Evolutionary conservation across 2,113 vertebrate genomes (phyloP), one percentile per base, ranked within the genome.

Genomic region (Mola mola): DNA sequence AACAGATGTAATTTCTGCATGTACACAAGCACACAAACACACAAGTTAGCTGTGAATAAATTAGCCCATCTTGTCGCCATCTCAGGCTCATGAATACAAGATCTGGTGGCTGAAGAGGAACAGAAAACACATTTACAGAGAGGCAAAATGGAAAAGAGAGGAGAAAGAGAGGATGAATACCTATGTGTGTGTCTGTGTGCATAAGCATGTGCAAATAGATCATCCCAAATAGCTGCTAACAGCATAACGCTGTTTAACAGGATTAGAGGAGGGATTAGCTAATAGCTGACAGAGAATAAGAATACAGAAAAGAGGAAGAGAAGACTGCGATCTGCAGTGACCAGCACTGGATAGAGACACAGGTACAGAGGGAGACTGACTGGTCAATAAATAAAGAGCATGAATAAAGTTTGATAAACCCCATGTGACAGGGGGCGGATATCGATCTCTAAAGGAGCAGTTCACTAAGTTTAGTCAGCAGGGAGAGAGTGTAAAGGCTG

Each of bases 201-300:
- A 43, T 51, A 43, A 72, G 60, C 34, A 59, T 43, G 42, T 62
- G 55, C 71, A 66, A 81, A 77, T 66, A 73, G 83, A 82, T 86
- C 84, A 85, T 69, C 73, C 78, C 84, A 91, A 92, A 90, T 90
- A 93, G 89, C 89, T 87, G 87, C 86, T 90, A 93, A 92, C 85
- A 79, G 86, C 86, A 78, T 74, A 89, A 87, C 86, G 67, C 87
- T 91, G 88, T 90, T 89, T 89, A 92, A 91, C 87, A 89, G 88
- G 92, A 92, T 93, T 92, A 89, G 77, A 72, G 76, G 76, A 84
- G 82, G 90, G 91, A 91, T 92, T 91, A 92, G 84, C 85, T 90
- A 88, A 91, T 89, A 87, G 84, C 83, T 82, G 87, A 86, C 86
- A 80, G 80, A 79, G 71, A 67, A 48, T 71, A 79, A 76, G 68